Base-by-base conservation (phyloP, 2,888 invertebrate species). In the Eupeodes latifasciatus region DNA sequence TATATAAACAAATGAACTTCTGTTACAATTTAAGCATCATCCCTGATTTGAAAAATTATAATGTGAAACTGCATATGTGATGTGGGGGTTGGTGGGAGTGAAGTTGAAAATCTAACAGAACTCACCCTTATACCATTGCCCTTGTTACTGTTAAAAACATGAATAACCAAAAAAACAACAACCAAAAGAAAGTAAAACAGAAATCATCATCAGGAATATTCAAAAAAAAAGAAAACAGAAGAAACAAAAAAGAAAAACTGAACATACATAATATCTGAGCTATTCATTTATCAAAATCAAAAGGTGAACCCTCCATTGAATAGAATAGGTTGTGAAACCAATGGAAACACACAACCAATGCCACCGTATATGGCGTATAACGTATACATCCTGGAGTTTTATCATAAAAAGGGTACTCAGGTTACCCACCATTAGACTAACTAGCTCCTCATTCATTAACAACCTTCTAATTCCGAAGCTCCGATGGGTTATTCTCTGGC, bases 221-320 rank as follows among this genome's bases (percentile, higher is more conserved):
- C 36, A 55, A 72, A 40, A 40, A 40, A 40, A 1, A 16, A 57
- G 49, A 27, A 34, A 62, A 7, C n/a, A 27, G 27, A 27, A 27
- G 27, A 16, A 40, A 64, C n/a, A 75, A 19, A 75, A 6, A 47
- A 7, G 14, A 10, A n/a, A 36, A n/a, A 49, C 10, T 16, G 55
- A 40, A 72, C 40, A 10, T 12, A 16, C 11, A 34, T 34, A 51
- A 34, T 34, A 51, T 61, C 47, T 66, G 55, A 62, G 27, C 53
- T 69, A 80, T 87, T 84, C 87, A 84, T 87, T 87, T 84, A 87
- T 87, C 87, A 81, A 83, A 86, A 87, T 80, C 80, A 83, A 87
- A 87, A 87, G 80, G 72, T 80, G 74, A 83, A 40, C 69, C 79
- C 75, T 85, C 19, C 40, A 55, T 71, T 66, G 47, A 66, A 66